Percentiles rank a stretch among this genome's conserved stretches.
These are phyloP conservation scores for Elachura formosa DNA, from an alignment of 2,113 vertebrate genomes.

Conservation along the genomic window DNA sequence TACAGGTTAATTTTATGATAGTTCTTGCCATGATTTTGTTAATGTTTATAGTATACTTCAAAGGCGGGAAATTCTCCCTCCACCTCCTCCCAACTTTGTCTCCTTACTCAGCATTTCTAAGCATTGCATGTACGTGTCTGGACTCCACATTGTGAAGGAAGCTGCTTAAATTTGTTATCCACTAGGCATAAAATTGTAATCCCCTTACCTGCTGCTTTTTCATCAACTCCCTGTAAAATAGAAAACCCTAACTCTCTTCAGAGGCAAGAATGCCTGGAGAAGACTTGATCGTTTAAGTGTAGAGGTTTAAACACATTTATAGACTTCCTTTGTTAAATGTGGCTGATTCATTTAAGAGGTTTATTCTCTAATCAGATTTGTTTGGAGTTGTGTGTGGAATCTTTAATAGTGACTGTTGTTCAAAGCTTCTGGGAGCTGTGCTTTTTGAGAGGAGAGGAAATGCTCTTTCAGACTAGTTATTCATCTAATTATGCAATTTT, in stretches of 20 bases:
- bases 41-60: not conserved
- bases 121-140: not conserved
- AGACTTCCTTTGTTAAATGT: slow-evolving; percentile 27
- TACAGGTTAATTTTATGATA: not conserved
- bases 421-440: not conserved
- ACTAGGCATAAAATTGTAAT: slow-evolving; percentile 46
- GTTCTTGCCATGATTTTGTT: not conserved
- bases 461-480: not conserved
- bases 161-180: slow-evolving; percentile 54
- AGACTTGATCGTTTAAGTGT: slow-evolving; percentile 5
- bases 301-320: slow-evolving; percentile 7
- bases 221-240: not conserved
- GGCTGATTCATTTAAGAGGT: slow-evolving; percentile 46
- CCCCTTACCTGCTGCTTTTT: slow-evolving; percentile 51
- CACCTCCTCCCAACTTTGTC: not conserved
- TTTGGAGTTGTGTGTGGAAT: slow-evolving; percentile 3
- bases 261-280: not conserved
- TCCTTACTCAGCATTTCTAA: slow-evolving; percentile 9
- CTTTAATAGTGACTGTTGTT: not conserved
- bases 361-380: slow-evolving; percentile 64
- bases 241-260: not conserved
- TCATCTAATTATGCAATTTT: not conserved
- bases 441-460: not conserved
- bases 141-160: not conserved
- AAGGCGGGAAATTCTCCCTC: not conserved